A percentile compares a stretch with the other conserved stretches of the same genome.
Evolutionary conservation across 2,888 invertebrate species (phyloP).

Genomic region (Adela reaumurella): DNA sequence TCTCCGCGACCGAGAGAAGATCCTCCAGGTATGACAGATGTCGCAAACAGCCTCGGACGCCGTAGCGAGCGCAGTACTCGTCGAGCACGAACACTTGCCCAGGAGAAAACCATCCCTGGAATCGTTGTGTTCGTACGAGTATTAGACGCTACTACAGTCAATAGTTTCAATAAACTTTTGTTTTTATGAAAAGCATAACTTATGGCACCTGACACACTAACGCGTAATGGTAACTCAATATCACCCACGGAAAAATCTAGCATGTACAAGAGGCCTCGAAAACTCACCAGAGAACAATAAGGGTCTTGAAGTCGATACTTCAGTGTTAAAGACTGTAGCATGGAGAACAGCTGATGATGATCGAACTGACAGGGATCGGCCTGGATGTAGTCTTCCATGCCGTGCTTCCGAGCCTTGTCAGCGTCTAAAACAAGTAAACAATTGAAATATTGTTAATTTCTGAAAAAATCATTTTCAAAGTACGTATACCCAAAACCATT

Average conservation of each 20-base stretch:
- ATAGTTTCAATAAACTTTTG: too few species aligned
- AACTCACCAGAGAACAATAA: conserved; percentile 91
- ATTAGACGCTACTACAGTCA: too few species aligned
- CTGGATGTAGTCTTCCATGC: conserved; percentile 98
- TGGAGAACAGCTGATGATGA: conserved; percentile 89
- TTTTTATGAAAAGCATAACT: too few species aligned
- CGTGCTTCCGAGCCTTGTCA: conserved; percentile 95
- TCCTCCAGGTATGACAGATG: conserved; percentile 96
- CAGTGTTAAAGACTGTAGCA: conserved; percentile 87
- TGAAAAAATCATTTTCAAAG: too few species aligned
- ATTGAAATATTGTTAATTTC: too few species aligned
- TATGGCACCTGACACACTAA: too few species aligned
- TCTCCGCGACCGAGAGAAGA: conserved; percentile 91
- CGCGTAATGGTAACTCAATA: too few species aligned
- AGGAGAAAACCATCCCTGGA: conserved; percentile 99
- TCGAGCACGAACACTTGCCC: conserved; percentile 98
- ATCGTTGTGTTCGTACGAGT: too few species aligned
- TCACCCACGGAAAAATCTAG: too few species aligned
- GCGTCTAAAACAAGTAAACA: too few species aligned
- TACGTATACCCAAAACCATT: too few species aligned
- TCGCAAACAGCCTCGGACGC: conserved; percentile 94
- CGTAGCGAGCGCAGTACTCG: conserved; percentile 96
- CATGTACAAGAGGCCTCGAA: too few species aligned
- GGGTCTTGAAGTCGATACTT: conserved; percentile 96
- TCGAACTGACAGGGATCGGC: conserved; percentile 98